Conservation (phyloP, 1,140 invertebrate species). For the Zaprionus camerounensis region DNA sequence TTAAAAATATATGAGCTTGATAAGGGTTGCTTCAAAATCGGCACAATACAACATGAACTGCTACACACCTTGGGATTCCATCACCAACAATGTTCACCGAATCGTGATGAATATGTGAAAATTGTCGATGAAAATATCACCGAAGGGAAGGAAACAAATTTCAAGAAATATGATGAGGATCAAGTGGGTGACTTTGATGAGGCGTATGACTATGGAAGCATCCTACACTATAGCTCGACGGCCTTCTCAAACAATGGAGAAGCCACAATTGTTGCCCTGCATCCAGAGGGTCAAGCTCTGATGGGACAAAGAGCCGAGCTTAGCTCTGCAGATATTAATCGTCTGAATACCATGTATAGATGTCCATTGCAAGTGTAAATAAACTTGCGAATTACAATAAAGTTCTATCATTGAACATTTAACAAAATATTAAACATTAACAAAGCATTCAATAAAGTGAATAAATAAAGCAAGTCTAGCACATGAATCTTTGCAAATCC, state of each 20-base stretch:
- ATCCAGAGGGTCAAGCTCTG: constrained; percentile 32
- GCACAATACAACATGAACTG: constrained; percentile 88
- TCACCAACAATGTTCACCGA: constrained; percentile 89
- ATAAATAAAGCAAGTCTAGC: no score
- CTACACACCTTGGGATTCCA: constrained; percentile 89
- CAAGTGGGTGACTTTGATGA: constrained; percentile 84
- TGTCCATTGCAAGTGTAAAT: constrained; percentile 58
- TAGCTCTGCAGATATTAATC: constrained; percentile 85
- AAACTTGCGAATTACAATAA: not conserved
- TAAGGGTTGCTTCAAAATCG: constrained; percentile 77
- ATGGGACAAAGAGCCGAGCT: constrained; percentile 86
- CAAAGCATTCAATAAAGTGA: no score
- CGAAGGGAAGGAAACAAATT: constrained; percentile 85
- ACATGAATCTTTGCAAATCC: no score
- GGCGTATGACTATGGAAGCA: constrained; percentile 87
- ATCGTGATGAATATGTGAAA: constrained; percentile 89
- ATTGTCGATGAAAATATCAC: constrained; percentile 90
- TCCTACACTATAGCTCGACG: constrained; percentile 89
- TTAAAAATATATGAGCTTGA: constrained; percentile 56
- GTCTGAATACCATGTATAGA: constrained; percentile 86
- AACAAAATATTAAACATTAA: no score
- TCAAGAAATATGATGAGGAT: constrained; percentile 85
- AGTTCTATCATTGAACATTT: not conserved
- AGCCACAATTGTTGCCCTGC: constrained; percentile 87
- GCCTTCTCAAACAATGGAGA: constrained; percentile 90